These are phyloP conservation scores for Apistogramma diplotaenia DNA, from an alignment of 2,113 vertebrate genomes.

Conservation along the genomic window DNA sequence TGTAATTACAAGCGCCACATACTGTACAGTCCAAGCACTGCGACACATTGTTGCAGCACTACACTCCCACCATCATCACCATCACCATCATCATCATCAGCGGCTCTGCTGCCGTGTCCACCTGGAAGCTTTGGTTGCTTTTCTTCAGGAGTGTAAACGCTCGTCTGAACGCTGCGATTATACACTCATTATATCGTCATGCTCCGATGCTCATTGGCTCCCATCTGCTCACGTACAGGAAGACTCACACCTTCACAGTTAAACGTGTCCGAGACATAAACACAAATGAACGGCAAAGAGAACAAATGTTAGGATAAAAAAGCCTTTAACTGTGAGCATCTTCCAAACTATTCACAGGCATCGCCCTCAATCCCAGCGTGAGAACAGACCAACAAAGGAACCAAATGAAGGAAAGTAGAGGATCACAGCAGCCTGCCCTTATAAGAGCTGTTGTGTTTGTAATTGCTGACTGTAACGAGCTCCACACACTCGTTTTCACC, in stretches of 20 bases:
- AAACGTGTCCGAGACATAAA: neutral
- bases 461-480: constrained; percentile 22
- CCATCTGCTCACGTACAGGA: constrained; percentile 52
- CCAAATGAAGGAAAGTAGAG: neutral
- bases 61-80: neutral
- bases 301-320: neutral
- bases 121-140: neutral
- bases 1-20: neutral
- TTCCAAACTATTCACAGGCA: neutral
- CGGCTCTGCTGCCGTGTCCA: neutral
- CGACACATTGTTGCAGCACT: neutral
- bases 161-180: constrained; percentile 64
- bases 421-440: constrained; percentile 1
- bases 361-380: neutral
- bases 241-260: constrained; percentile 37
- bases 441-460: constrained; percentile 17
- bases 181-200: constrained; percentile 72
- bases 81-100: no score
- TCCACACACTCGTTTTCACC: constrained; percentile 24
- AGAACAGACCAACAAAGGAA: neutral
- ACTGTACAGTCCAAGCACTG: neutral
- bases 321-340: neutral
- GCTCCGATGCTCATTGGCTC: constrained; percentile 61
- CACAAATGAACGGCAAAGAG: neutral
- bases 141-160: constrained; percentile 21